These are phyloP conservation scores for Drosophila anomalata DNA, from an alignment of 2,888 invertebrate species.

Conservation along the genomic window DNA sequence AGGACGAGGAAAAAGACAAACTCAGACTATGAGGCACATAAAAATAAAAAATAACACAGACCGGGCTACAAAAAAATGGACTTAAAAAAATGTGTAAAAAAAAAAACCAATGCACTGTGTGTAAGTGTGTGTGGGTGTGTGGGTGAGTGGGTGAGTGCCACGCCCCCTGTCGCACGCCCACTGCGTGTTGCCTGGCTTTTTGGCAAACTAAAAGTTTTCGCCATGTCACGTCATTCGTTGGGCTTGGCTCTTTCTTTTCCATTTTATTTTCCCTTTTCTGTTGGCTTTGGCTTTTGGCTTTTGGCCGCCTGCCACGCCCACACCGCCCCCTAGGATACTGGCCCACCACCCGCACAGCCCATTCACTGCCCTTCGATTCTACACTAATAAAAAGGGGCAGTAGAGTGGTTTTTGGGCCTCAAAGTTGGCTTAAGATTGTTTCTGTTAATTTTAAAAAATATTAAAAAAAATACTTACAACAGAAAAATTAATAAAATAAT, in stretches of 20 bases:
- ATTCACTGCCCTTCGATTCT: constrained; percentile 3
- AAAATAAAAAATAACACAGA: constrained; percentile 60
- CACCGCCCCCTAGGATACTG: constrained; percentile 9
- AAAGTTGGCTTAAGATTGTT: neutral
- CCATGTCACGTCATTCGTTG: constrained; percentile 79
- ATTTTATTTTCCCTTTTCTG: neutral
- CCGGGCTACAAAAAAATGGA: constrained; percentile 26
- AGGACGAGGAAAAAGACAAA: constrained; percentile 47
- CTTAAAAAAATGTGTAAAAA: constrained; percentile 29
- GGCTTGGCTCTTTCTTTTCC: constrained; percentile 38
- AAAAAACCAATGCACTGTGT: constrained; percentile 46
- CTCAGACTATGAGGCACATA: constrained; percentile 56
- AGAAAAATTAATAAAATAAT: too few relatives aligned
- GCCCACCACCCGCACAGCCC: neutral
- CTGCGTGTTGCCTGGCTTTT: constrained; percentile 69
- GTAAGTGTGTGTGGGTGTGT: constrained; percentile 26
- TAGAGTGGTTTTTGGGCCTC: neutral
- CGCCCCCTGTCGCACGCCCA: constrained; percentile 47
- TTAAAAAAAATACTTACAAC: too few relatives aligned
- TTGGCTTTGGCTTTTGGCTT: constrained; percentile 25
- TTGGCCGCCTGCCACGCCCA: constrained; percentile 29
- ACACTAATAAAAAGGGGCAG: neutral
- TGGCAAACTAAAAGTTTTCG: constrained; percentile 73
- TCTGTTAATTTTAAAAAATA: too few relatives aligned
- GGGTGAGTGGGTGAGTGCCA: constrained; percentile 38